A percentile compares a stretch with the other conserved stretches of the same genome.
Conservation (phyloP, 2,888 invertebrate genomes). For the Temnothorax rugatulus region DNA sequence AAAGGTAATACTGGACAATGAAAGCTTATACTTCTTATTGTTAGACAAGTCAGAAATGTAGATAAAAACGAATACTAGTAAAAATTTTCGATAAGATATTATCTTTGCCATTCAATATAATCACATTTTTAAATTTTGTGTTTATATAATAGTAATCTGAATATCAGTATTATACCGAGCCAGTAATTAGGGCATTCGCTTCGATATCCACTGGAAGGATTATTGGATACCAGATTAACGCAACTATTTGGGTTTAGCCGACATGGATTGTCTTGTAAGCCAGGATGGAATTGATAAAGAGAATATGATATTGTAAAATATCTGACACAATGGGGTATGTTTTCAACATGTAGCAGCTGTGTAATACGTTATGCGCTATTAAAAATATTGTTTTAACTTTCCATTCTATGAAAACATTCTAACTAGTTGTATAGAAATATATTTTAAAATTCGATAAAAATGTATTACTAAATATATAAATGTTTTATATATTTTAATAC, state of each 20-base stretch:
- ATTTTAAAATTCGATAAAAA: neutral
- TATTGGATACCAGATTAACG: constrained; percentile 51
- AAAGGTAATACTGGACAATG: neutral
- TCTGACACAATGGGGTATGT: neutral
- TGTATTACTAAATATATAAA: neutral
- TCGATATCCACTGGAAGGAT: constrained; percentile 23
- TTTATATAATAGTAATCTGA: neutral
- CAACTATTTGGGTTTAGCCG: neutral
- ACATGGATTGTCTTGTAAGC: constrained; percentile 30
- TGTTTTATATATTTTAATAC: neutral
- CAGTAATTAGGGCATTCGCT: constrained; percentile 1
- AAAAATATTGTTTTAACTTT: neutral
- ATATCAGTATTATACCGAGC: neutral
- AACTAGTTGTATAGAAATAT: neutral
- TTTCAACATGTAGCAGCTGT: neutral
- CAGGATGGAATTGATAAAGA: constrained; percentile 50
- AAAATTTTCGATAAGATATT: neutral
- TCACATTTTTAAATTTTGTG: neutral
- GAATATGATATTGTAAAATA: constrained; percentile 15
- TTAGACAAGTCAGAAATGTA: neutral
- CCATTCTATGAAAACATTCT: neutral
- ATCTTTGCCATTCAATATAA: neutral
- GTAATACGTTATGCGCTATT: neutral
- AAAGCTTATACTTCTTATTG: neutral
- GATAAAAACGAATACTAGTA: neutral